Evolutionary conservation across 1,140 invertebrate species (phyloP), one percentile per base, ranked within the genome.

Genomic region (Hyposmocoma kahamanoa): DNA sequence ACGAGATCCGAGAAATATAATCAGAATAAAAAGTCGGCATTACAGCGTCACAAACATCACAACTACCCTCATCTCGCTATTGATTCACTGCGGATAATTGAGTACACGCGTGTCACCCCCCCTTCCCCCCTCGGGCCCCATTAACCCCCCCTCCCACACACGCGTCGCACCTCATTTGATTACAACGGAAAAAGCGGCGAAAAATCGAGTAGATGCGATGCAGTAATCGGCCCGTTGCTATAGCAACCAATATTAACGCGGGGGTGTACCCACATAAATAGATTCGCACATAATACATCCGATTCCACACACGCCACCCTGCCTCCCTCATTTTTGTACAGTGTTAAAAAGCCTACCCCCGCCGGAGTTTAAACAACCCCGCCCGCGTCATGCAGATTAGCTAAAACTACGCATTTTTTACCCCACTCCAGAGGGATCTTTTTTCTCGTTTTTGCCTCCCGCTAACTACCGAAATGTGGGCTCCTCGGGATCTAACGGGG

Each of bases 361-460:
- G 67, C 38, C 69, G 68, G 63, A 67, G 64, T 84, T 84, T 79
- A 82, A 84, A 77, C 65, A 72, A 50, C 54, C 62, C 59, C 68
- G 62, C 42, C 47, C 57, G 30, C 59, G 55, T 60, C 74, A 84
- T 84, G 84, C 73, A 86, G 85, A 87, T 87, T 87, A 87, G 85
- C 84, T 87, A 87, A 87, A 87, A 87, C 85, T 87, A 87, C 82
- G 85, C 78, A 86, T 84, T 87, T 87, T 87, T 87, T 81, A 86
- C 84, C 83, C 75, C 68, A 56, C 67, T 57, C 53, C 49, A 48
- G 49, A 42, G 69, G 63, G 63, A 60, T 59, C 46, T 65, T 74
- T 81, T 77, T 66, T 71, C 66, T 67, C 62, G 54, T 66, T 72
- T 47, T 64, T 50, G 39, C 62, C 56, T 59, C 57, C 63, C 30